Percentiles rank a stretch among this genome's conserved stretches.
Evolutionary conservation across 2,888 invertebrate genomes (phyloP).

Genomic region (Pycnomerus fuliginosus): DNA sequence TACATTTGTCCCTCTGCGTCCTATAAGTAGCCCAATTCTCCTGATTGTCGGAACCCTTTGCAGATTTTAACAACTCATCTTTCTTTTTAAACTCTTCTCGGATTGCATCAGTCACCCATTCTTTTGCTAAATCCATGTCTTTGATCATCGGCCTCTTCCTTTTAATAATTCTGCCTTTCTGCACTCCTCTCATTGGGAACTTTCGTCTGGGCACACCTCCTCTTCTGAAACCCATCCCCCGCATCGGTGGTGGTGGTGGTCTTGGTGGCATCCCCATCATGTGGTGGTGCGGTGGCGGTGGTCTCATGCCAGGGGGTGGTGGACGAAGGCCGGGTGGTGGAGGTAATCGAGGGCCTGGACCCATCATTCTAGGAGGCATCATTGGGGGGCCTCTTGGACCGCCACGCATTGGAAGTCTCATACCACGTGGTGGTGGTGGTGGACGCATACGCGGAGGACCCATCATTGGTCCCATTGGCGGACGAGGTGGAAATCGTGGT

Average conservation of each 20-base stretch:
- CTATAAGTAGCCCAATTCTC: conserved; percentile 60
- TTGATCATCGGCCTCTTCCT: conserved; percentile 34
- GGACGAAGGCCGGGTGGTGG: conserved; percentile 37
- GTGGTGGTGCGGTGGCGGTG: conserved; percentile 37
- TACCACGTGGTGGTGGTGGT: conserved; percentile 23
- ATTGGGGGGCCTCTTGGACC: conserved; percentile 33
- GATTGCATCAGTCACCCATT: conserved; percentile 61
- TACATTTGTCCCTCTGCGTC: conserved; percentile 60
- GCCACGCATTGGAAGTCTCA: conserved; percentile 21
- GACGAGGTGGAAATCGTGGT: conserved; percentile 29
- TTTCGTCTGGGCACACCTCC: conserved; percentile 23
- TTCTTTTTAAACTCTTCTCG: conserved; percentile 53
- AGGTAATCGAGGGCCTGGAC: conserved; percentile 33
- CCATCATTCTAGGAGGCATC: conserved; percentile 25
- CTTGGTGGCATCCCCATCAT: conserved; percentile 37
- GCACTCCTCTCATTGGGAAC: conserved; percentile 34
- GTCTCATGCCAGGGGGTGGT: conserved; percentile 38
- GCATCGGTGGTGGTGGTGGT: conserved; percentile 28
- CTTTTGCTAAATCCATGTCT: conserved; percentile 54
- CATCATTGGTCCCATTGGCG: conserved; percentile 40
- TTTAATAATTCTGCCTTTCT: conserved; percentile 44
- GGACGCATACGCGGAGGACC: conserved; percentile 32
- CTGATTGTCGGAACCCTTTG: conserved; percentile 52
- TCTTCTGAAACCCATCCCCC: conserved; percentile 27
- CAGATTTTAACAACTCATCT: conserved; percentile 56